Evolutionary conservation across 2,888 invertebrate genomes (phyloP), one percentile per base, ranked within the genome.

Genomic region (Xestia sexstrigata): DNA sequence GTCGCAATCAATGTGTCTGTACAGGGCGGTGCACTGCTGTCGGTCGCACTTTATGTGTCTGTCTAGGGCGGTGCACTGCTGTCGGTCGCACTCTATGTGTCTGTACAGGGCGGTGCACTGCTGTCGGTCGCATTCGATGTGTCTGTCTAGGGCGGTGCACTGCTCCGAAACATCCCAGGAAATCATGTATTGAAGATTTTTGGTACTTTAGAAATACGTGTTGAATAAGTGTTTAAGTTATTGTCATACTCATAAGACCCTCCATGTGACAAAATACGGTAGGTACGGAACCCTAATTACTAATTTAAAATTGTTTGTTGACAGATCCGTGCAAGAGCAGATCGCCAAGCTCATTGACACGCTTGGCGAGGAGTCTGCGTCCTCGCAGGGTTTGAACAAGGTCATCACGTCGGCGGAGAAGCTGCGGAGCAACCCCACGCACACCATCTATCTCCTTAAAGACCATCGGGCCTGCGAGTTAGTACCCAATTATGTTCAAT

Each of bases 391-490:
- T 3, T 96, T 98, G 2, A 97, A 95, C 86, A 98, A 97, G 90
- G 97, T 98, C 1, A 98, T 98, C 86, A 98, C 98, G 39, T 98
- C 98, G 0, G 97, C 98, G 0, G 97, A 98, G 35, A 97, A 98
- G 89, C 93, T 98, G 62, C 90, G 92, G 55, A 90, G 89, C n/a
- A 84, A 93, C 0, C 91, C 92, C 0, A 75, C 84, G 89, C 97
- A 92, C 97, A 97, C 93, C 94, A 97, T 83, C 97, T 96, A 95
- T 74, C 72, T 96, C 0, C 76, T 95, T 0, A 95, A 94, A 58
- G 95, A 95, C 30, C 23, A 89, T 0, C 30, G 81, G 0, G 94
- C 89, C 0, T 91, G 92, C 3, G 84, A 90, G 96, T 96, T 73
- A 92, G 93, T 92, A 45, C 11, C n/a, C 20, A 11, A 7, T 13